Evolutionary conservation across 2,797 vertebrate species (phyloP), one percentile per base, ranked within the genome.

Genomic region (Chelonia mydas): DNA sequence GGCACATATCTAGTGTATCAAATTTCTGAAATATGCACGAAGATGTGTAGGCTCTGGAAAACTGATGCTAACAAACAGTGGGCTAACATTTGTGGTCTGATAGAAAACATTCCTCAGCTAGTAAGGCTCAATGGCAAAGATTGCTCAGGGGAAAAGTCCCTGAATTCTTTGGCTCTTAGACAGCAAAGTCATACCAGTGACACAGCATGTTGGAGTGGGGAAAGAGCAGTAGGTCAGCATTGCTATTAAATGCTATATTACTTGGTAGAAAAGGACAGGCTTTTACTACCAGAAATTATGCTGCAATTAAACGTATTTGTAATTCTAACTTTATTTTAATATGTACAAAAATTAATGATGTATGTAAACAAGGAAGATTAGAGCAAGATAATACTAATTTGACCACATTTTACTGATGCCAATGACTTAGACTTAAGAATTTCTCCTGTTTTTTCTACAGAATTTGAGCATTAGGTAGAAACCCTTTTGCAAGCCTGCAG

Each of bases 101-200:
- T 93, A 82, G 91, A 92, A 95, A 86, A 89, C 93, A 96, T 97
- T 98, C 90, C 90, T 97, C 85, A 87, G 89, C 86, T 65, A 95
- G 90, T 4, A 91, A 94, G 96, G 68, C 92, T 92, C 85, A 54
- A 92, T 97, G 95, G 90, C 96, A 90, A 89, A 96, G 94, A 94
- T 87, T 94, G 65, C 87, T 95, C 91, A 96, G 97, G 89, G 92
- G 92, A 97, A 95, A 97, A 96, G 94, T 96, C 91, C 87, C 92
- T 65, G 59, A 65, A 96, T 98, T 96, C 91, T 95, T 97, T 97
- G 94, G 92, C 94, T 95, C 50, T 94, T 92, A 57, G 86, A 96
- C 93, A 97, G 85, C 86, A 41, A 65, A 96, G 90, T 96, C 96
- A 94, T 96, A 91, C 85, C 84, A 95, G 81, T 98, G 94, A 97